Evolutionary conservation across 2,113 vertebrate genomes (phyloP), one percentile per base, ranked within the genome.

Genomic region (Ptychochromis oligacanthus): DNA sequence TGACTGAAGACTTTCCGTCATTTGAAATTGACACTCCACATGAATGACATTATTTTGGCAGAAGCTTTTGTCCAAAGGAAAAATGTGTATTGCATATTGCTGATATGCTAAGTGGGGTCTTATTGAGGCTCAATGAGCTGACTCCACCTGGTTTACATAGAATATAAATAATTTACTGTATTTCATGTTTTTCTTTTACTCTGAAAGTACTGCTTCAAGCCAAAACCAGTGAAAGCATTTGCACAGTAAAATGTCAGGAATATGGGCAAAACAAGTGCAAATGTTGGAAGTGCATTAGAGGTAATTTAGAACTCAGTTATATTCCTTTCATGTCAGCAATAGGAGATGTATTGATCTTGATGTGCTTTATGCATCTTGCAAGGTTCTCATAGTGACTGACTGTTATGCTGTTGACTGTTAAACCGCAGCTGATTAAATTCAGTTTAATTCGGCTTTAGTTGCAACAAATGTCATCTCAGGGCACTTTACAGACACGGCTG

Each of bases 121-220:
- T 18, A 6, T 28, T 14, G 49, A 10, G 24, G 43, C 4, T n/a
- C 1, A 0, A 18, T 67, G 38, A 52, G 52, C 34, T 65, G 4
- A 26, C 10, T 61, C 77, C 7, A 75, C 28, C 62, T 72, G 8
- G 10, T 70, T 58, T 58, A 18, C 22, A 67, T 22, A 7, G 15
- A 70, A 49, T 43, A 43, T n/a, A 65, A n/a, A 7, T 62, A 1
- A 22, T 56, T 77, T 13, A 31, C 52, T 24, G 14, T 59, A 10
- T 83, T 43, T 79, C 13, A 76, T 79, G 54, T 52, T 79, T 58
- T 64, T 54, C 31, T 20, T 61, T 34, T 26, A 38, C 24, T 49
- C 38, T 57, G 43, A 70, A 54, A 20, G 22, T 26, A 43, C 38
- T 57, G n/a, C 28, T 40, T 49, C 24, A 74, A 31, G 59, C 8